Percentiles rank a stretch among this genome's conserved stretches.
Conservation (phyloP, 2,113 vertebrate genomes). For the Chunga burmeisteri region DNA sequence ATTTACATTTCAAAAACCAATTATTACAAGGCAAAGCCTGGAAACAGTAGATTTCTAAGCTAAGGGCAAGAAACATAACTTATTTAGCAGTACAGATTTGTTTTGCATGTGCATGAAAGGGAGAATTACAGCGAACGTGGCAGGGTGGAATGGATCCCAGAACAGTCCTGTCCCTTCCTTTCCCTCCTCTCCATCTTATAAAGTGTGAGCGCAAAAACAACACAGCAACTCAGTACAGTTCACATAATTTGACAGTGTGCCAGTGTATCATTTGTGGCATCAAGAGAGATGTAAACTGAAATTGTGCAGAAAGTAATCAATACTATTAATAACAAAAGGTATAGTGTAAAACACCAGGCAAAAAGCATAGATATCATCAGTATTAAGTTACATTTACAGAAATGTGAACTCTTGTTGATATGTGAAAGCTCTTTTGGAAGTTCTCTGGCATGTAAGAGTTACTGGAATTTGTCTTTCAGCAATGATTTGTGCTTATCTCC, state of each 20-base stretch:
- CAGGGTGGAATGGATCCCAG: rapidly evolving
- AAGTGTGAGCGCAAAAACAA: not conserved
- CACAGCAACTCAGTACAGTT: not conserved
- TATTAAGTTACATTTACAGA: not conserved
- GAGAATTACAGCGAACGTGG: not conserved
- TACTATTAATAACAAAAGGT: not conserved
- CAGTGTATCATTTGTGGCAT: not conserved
- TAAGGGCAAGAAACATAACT: not conserved
- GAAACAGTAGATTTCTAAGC: not conserved
- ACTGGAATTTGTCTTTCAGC: not conserved
- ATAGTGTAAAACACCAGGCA: not conserved
- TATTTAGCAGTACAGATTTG: not conserved
- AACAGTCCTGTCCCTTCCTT: not conserved
- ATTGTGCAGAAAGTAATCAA: not conserved
- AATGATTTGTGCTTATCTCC: not conserved
- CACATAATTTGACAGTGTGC: not conserved
- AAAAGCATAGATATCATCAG: not conserved
- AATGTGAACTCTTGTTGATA: not conserved
- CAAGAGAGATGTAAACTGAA: not conserved
- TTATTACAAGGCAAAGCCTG: not conserved
- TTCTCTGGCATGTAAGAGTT: not conserved
- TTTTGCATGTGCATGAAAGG: not conserved
- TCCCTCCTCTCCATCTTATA: not conserved
- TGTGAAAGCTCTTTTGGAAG: not conserved
- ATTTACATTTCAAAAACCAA: not conserved